Evolutionary conservation across 2,888 invertebrate genomes (phyloP), one percentile per base, ranked within the genome.

Genomic region (Xanthia togata): DNA sequence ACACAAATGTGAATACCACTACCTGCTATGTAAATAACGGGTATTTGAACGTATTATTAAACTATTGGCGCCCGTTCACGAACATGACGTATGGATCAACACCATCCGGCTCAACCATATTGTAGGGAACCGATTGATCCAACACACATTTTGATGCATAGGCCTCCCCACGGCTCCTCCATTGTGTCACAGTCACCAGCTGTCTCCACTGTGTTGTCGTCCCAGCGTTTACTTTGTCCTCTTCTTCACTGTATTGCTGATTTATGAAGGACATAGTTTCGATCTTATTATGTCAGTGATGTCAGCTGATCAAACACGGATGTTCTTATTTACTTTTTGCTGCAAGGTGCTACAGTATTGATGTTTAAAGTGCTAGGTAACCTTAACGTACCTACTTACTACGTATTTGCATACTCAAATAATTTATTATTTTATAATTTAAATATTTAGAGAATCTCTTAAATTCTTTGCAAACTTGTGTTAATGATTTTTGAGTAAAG

Each of bases 281-380:
- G 4, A 31, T 50, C 23, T 8, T 6, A 31, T 23, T 35, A 75
- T 62, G 17, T 26, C 44, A 59, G 26, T 55, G 50, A 67, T 76
- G 59, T 71, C 82, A 77, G 11, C 26, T 63, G 31, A 17, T 35
- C 41, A 78, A 69, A 81, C 69, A 78, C 78, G 81, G 78, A 81
- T 72, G 55, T 65, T n/a, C 23, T 17, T 82, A 35, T 78, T 65
- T 57, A 60, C 53, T 69, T 72, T 64, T 77, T 60, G 35, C 55
- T 6, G 12, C 70, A 60, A 59, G n/a, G 23, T 62, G 53, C 53
- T 57, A 11, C 78, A 70, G 41, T 62, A 8, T 31, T 72, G 14
- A 35, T 38, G 11, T 47, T 64, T 65, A 0, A 82, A 60, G 68
- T 68, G 63, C 41, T 81, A 20, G 23, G 31, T 76, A 50, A 79